phyloP scores from a whole-genome alignment of 2,113 vertebrate species.

The Oreochromis aureus region DNA sequence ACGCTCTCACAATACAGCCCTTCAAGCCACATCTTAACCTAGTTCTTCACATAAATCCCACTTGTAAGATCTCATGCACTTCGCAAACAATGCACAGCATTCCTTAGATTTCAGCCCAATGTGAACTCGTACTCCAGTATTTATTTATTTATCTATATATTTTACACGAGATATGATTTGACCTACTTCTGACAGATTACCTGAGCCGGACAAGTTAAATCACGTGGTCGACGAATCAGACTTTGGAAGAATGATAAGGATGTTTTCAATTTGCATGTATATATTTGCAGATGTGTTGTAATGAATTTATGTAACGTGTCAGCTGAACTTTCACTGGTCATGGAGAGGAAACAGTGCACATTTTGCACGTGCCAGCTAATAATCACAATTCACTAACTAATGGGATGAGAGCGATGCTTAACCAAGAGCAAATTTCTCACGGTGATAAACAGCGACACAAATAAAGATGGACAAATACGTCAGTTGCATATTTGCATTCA shows the following conservation, averaged over 20 bases:
- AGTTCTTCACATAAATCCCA: conserved; percentile 56
- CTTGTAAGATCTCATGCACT: conserved; percentile 46
- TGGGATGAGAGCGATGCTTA: background rate
- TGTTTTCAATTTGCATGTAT: background rate
- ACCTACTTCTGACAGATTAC: background rate
- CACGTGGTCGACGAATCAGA: background rate
- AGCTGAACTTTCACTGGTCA: background rate
- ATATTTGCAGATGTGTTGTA: background rate
- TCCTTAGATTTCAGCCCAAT: background rate
- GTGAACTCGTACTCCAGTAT: background rate
- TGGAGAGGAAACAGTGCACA: background rate
- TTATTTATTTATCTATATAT: background rate
- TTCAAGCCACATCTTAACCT: conserved; percentile 67
- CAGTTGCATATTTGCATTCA: conserved; percentile 22
- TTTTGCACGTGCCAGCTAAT: background rate
- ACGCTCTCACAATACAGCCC: conserved; percentile 56
- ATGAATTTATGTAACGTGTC: background rate
- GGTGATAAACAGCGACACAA: background rate
- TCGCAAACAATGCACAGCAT: conserved; percentile 14
- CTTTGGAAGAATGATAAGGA: background rate
- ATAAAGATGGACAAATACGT: conserved; percentile 49
- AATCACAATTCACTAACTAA: background rate
- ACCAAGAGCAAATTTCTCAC: background rate
- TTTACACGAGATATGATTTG: background rate
- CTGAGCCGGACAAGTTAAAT: background rate